These are phyloP conservation scores for Phalacrocorax carbo DNA, from an alignment of 2,113 vertebrate genomes.

Conservation along the genomic window DNA sequence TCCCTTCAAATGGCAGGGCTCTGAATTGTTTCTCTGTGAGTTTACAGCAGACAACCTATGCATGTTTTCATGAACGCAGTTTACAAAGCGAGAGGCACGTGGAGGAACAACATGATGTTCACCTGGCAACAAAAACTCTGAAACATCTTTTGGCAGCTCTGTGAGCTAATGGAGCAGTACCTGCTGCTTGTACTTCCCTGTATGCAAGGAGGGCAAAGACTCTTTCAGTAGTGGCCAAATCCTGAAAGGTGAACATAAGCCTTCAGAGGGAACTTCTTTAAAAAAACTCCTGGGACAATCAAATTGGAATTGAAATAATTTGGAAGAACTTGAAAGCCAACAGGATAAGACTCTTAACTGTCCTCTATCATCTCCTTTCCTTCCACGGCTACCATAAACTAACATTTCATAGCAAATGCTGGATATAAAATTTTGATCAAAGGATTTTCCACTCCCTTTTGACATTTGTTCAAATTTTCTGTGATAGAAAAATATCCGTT, in stretches of 20 bases:
- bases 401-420: not conserved
- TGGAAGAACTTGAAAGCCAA: not conserved
- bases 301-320: not conserved
- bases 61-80: not conserved
- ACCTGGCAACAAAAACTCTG: not conserved
- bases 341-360: not conserved
- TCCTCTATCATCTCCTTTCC: not conserved
- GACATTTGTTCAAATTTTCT: not conserved
- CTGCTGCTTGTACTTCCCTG: not conserved
- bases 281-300: not conserved
- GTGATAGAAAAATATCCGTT: not conserved
- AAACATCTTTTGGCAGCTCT: not conserved
- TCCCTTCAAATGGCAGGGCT: not conserved
- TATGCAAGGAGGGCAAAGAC: not conserved
- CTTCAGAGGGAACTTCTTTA: not conserved
- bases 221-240: not conserved
- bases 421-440: not conserved
- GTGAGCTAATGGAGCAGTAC: not conserved
- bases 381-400: not conserved
- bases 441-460: not conserved
- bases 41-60: not conserved
- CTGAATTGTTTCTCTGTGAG: not conserved
- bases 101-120: not conserved
- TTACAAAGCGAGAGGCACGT: not conserved
- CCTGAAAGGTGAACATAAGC: not conserved